phyloP scores from a whole-genome alignment of 2,888 invertebrate species.

The Drosophila kokeensis region DNA sequence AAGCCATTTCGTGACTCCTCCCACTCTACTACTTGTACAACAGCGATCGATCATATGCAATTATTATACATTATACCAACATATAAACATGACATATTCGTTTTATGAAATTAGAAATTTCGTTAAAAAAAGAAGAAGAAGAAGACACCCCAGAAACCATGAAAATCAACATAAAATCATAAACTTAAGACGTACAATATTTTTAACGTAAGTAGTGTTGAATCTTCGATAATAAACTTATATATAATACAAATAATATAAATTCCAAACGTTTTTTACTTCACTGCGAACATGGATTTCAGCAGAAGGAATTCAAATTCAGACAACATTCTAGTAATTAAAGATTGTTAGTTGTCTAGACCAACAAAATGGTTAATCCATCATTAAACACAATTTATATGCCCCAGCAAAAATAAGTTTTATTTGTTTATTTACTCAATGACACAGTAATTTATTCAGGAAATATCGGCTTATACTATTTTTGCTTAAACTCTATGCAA shows the following conservation, averaged over 20 bases:
- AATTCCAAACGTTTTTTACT: background rate
- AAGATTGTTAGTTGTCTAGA: background rate
- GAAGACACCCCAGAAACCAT: constrained; percentile 18
- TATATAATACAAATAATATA: constrained; percentile 61
- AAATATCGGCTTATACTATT: background rate
- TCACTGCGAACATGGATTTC: background rate
- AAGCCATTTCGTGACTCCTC: constrained; percentile 58
- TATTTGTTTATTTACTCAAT: background rate
- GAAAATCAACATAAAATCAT: constrained; percentile 54
- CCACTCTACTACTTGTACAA: constrained; percentile 66
- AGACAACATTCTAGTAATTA: background rate
- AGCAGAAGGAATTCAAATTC: background rate
- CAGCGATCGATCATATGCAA: constrained; percentile 72
- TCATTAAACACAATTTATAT: background rate
- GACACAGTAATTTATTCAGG: background rate
- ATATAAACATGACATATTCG: constrained; percentile 55
- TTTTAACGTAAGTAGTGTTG: constrained; percentile 78
- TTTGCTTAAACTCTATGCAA: background rate
- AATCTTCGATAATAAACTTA: constrained; percentile 80
- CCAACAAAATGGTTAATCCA: background rate
- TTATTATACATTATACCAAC: constrained; percentile 65
- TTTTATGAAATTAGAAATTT: constrained; percentile 76
- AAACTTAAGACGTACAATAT: constrained; percentile 75
- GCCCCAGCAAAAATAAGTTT: background rate
- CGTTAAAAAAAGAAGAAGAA: constrained; percentile 35